Percentiles rank a stretch among this genome's conserved stretches.
Evolutionary conservation across 2,888 invertebrate genomes (phyloP).

Genomic region (Cephus pygmeus): DNA sequence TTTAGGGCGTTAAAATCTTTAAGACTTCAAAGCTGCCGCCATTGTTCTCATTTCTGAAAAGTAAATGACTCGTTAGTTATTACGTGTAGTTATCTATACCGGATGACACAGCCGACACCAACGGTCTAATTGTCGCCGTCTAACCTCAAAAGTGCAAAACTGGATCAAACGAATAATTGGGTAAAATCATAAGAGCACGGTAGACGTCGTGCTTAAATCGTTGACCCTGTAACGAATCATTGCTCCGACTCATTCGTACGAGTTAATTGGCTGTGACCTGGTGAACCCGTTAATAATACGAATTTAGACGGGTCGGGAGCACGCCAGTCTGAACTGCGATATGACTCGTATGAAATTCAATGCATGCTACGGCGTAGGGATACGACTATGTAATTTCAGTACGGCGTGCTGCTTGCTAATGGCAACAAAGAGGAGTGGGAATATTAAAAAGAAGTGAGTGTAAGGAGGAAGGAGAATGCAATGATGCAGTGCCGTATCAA

Average conservation of each 20-base stretch:
- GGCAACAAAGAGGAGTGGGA: background rate
- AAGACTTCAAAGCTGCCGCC: background rate
- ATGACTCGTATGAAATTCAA: slow-evolving; percentile 5
- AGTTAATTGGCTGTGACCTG: slow-evolving; percentile 37
- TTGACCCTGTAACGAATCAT: slow-evolving; percentile 27
- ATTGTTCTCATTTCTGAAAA: background rate
- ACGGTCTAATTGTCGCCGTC: background rate
- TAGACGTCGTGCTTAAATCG: slow-evolving; percentile 29
- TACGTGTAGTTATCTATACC: background rate
- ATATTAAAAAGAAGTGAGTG: background rate
- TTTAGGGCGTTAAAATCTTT: background rate
- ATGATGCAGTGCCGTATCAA: background rate
- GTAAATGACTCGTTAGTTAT: background rate
- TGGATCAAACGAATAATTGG: background rate
- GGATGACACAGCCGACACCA: background rate
- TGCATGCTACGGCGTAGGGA: background rate
- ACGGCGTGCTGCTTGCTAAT: background rate
- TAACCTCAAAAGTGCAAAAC: background rate
- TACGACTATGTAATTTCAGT: slow-evolving; percentile 3
- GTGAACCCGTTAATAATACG: slow-evolving; percentile 11
- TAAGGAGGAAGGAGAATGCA: background rate
- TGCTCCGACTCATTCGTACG: slow-evolving; percentile 25
- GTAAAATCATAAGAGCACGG: background rate
- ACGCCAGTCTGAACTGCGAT: background rate
- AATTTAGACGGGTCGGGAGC: background rate